Evolutionary conservation across 1,140 invertebrate species (phyloP).

Genomic region (Trichonephila inaurata): DNA sequence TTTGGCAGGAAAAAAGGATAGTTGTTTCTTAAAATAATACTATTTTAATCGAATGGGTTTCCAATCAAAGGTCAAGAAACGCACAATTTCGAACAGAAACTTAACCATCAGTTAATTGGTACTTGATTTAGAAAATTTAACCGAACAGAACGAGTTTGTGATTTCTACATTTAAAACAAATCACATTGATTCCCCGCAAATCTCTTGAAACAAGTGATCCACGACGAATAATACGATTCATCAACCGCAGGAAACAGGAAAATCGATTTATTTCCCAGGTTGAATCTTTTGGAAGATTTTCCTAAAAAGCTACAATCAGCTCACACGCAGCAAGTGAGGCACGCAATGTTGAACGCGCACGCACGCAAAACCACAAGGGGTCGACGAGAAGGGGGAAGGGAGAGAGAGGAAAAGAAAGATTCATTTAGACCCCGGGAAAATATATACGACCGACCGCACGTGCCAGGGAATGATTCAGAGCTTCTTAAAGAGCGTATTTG

Average conservation of each 20-base stretch:
- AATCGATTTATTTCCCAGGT: not conserved
- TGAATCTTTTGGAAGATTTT: not conserved
- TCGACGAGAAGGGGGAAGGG: not conserved
- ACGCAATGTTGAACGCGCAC: not conserved
- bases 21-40: no score
- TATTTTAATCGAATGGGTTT: no score
- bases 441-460: not conserved
- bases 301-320: conserved; percentile 20
- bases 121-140: no score
- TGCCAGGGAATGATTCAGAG: conserved; percentile 4
- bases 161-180: not conserved
- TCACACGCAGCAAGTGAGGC: conserved; percentile 6
- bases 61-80: no score
- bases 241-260: not conserved
- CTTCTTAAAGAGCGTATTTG: not conserved
- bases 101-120: no score
- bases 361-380: conserved; percentile 14
- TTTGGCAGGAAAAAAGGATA: no score
- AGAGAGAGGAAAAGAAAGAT: not conserved
- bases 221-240: not conserved
- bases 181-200: not conserved
- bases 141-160: no score
- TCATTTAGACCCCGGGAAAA: not conserved
- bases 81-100: no score
- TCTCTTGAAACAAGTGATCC: not conserved